Evolutionary conservation across 2,797 vertebrate genomes (phyloP), one percentile per base, ranked within the genome.

Genomic region (Peromyscus melanophrys): DNA sequence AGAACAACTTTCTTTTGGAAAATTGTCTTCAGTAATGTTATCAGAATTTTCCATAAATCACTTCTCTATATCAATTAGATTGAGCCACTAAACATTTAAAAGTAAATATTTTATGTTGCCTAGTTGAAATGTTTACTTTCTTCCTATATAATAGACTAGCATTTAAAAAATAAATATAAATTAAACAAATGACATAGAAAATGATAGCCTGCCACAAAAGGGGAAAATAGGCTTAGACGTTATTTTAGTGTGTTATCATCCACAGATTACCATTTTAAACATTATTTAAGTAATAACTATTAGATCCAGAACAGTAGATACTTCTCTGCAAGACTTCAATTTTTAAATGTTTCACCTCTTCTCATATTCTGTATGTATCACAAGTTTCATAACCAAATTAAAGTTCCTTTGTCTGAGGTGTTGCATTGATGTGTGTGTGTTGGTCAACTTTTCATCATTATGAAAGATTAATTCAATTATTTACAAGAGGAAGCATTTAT

Each of bases 301-400:
- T 59, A 14, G 12, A 90, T 6, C 94, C 77, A 76, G 1, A 43
- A 95, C 29, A 31, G 40, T 16, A 86, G 6, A 76, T 91, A 31
- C 29, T 95, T 92, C 63, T 16, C 90, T 9, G 40, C 23, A 52
- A 85, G 40, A 83, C 9, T 34, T 11, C 21, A 3, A 80, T 37
- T 69, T 86, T 82, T 40, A 59, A 82, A 40, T 9, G 23, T 9
- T 27, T 81, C 23, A 52, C 21, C 55, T 40, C 5, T 31, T 90
- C 93, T 85, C 27, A n/a, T n/a, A 34, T 59, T 40, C 6, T 82
- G 34, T 14, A 23, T 1, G 11, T 13, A 4, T 46, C 65, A 87
- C 3, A 73, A 88, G 23, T 71, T 94, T 86, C 69, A 2, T 95
- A 92, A 94, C 84, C 67, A 89, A 90, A 71, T 17, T 94, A 89